Evolutionary conservation across 2,797 vertebrate species (phyloP), one percentile per base, ranked within the genome.

Genomic region (Limnodromus scolopaceus): DNA sequence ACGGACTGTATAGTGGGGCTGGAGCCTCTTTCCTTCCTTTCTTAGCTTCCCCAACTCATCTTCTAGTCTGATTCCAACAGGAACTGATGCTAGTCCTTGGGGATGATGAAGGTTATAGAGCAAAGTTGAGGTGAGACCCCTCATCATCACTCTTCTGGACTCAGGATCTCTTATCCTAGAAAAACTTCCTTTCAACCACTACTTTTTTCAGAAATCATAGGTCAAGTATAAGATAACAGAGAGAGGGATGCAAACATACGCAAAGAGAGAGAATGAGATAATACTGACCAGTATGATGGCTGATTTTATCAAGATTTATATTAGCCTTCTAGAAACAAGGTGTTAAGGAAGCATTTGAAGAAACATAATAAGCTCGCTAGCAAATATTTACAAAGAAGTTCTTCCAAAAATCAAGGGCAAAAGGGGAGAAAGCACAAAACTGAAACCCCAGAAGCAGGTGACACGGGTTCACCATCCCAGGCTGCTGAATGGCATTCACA

Each of bases 391-490:
- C 34, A 74, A 68, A 32, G 13, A 81, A 2, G 7, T 51, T 63
- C 18, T 60, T 91, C 39, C 39, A 87, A 80, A 80, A 80, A 23
- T 6, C 22, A 91, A 60, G 9, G 7, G 13, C 19, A 63, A 51
- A 81, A 84, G 12, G 11, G 41, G 14, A 81, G 11, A 54, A 87
- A 76, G 38, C 27, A 78, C 20, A 55, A 58, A 82, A 46, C 6
- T 1, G 3, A 76, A 87, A 58, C 1, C 6, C 32, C 20, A 82
- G 49, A 79, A 65, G 38, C 0, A 53, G 30, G 34, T 63, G 84
- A 89, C 0, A 0, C 0, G 0, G 11, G 63, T 58, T 84, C 36
- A 57, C 54, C 17, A 58, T 28, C 36, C 45, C 28, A 65, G 39
- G 32, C 32, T 72, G 30, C 38, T 74, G 68, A 85, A 51, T 2